Evolutionary conservation across 2,888 invertebrate species (phyloP).

Genomic region (Conops quadrifasciatus): DNA sequence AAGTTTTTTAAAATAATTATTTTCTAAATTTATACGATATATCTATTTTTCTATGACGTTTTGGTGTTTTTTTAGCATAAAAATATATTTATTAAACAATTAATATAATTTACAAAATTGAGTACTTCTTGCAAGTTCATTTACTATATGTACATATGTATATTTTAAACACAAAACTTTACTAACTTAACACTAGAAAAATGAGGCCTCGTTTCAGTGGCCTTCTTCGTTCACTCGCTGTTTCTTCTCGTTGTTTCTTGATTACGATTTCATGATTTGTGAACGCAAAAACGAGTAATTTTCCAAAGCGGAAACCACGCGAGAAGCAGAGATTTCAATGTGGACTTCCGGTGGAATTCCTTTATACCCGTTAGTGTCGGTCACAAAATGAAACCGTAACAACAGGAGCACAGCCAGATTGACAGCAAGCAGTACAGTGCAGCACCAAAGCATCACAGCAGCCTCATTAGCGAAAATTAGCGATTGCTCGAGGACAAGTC

Average conservation of each 20-base stretch:
- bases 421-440: neutral
- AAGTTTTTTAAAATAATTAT: neutral
- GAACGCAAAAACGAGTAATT: conserved; percentile 66
- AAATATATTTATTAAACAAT: neutral
- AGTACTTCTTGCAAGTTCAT: neutral
- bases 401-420: conserved; percentile 35
- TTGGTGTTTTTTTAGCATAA: neutral
- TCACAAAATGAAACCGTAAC: conserved; percentile 66
- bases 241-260: conserved; percentile 44
- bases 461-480: no score
- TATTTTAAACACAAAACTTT: no score
- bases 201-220: neutral
- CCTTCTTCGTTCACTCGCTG: conserved; percentile 42
- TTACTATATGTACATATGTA: no score
- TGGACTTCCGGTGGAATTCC: conserved; percentile 37
- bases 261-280: conserved; percentile 65
- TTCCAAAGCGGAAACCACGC: conserved; percentile 35
- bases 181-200: neutral
- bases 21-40: no score
- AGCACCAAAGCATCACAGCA: no score
- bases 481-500: no score
- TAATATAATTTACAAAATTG: neutral
- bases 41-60: neutral
- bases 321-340: conserved; percentile 20
- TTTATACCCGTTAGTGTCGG: conserved; percentile 66